Conservation (phyloP, 2,888 invertebrate species). For the Pyrrhia umbra region DNA sequence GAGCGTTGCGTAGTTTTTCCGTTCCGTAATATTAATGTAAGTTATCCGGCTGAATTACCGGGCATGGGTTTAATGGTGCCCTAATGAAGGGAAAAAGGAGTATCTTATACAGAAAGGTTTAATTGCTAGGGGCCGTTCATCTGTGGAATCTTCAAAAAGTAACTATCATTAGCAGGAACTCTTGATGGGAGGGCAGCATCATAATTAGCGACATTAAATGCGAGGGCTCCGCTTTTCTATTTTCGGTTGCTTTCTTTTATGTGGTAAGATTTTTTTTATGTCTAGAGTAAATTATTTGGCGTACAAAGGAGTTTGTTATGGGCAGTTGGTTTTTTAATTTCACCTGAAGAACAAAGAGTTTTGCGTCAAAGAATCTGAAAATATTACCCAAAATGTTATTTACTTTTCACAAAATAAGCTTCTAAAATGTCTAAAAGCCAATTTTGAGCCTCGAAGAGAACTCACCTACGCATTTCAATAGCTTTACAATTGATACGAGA, state of each 20-base stretch:
- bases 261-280: conserved; percentile 45
- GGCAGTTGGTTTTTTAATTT: conserved; percentile 27
- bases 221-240: conserved; percentile 49
- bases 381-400: too few species aligned
- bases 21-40: conserved; percentile 40
- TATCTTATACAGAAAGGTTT: conserved; percentile 65
- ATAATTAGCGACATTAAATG: conserved; percentile 63
- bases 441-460: neutral
- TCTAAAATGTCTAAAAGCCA: neutral
- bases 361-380: too few species aligned
- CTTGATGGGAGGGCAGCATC: conserved; percentile 50
- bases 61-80: conserved; percentile 29
- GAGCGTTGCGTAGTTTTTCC: conserved; percentile 37
- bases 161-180: conserved; percentile 65
- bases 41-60: conserved; percentile 41
- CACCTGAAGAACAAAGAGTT: conserved; percentile 20
- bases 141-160: conserved; percentile 66
- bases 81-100: conserved; percentile 54
- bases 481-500: conserved; percentile 5
- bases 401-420: too few species aligned
- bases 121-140: conserved; percentile 64
- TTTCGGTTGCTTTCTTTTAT: conserved; percentile 47
- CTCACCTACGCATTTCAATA: neutral
- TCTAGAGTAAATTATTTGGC: conserved; percentile 23
- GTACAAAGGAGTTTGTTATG: conserved; percentile 20